A percentile compares a stretch with the other conserved stretches of the same genome.
Evolutionary conservation across 2,888 invertebrate species (phyloP).

Genomic region (Crepidodera aurea): DNA sequence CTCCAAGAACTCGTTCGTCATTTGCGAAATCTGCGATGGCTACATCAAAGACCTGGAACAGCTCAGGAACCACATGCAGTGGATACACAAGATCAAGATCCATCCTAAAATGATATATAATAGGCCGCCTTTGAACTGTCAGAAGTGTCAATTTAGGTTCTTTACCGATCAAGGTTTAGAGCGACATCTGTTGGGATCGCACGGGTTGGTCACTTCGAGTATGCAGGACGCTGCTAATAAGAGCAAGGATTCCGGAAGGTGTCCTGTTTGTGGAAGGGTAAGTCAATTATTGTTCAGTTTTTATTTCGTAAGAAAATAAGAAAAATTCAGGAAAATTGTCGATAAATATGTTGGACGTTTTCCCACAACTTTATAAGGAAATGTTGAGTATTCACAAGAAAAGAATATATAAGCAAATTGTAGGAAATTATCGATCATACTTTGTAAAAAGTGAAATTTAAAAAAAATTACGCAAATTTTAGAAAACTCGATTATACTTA

Average conservation of each 20-base stretch:
- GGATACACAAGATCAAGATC: conserved; percentile 97
- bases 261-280: conserved; percentile 94
- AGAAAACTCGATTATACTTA: too few species aligned
- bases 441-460: too few species aligned
- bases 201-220: conserved; percentile 93
- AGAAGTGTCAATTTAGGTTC: conserved; percentile 95
- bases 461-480: too few species aligned
- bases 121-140: conserved; percentile 92
- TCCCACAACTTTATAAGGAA: too few species aligned
- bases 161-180: conserved; percentile 97
- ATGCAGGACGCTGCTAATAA: conserved; percentile 96
- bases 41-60: conserved; percentile 94
- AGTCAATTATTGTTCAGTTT: too few species aligned
- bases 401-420: too few species aligned
- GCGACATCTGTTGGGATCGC: conserved; percentile 91
- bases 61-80: conserved; percentile 94
- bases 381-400: too few species aligned
- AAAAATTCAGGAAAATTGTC: too few species aligned
- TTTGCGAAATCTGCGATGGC: conserved; percentile 97
- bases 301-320: too few species aligned
- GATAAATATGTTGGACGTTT: too few species aligned
- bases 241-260: conserved; percentile 92
- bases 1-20: conserved; percentile 85
- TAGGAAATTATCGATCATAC: too few species aligned
- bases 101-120: conserved; percentile 97